phyloP scores from a whole-genome alignment of 37 sponge, comb jelly and placozoan species.

The Geodia barretti region DNA sequence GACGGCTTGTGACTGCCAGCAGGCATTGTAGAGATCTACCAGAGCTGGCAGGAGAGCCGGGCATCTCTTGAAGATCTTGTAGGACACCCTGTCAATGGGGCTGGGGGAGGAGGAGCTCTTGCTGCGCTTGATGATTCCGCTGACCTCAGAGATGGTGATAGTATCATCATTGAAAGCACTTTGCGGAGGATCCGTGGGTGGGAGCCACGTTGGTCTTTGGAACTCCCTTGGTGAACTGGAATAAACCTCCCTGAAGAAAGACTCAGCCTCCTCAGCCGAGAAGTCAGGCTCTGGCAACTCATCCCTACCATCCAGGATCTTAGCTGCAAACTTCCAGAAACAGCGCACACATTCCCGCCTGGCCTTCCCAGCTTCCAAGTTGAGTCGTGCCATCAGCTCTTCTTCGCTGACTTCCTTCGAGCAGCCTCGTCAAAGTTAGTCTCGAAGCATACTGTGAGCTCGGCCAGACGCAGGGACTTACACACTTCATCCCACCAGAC shows the following conservation, averaged over 20 bases:
- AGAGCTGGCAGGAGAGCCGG: background rate
- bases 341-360: too few species aligned
- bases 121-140: background rate
- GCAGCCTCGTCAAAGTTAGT: background rate
- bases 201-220: background rate
- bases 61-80: background rate
- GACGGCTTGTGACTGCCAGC: background rate
- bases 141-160: background rate
- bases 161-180: background rate
- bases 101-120: background rate
- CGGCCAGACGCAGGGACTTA: background rate
- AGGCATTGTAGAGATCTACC: background rate
- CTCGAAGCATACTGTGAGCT: background rate
- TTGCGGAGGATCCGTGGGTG: background rate
- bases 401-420: background rate
- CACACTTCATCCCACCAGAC: conserved; percentile 2
- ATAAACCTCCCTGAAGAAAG: too few species aligned
- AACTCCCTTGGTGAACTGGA: conserved; percentile 1
- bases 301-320: too few species aligned
- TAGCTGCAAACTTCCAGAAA: too few species aligned
- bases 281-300: too few species aligned
- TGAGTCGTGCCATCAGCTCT: too few species aligned
- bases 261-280: too few species aligned
- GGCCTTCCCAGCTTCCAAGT: too few species aligned
- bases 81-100: background rate